phyloP scores from a whole-genome alignment of 2,888 invertebrate species.

The Watsonalla binaria region DNA sequence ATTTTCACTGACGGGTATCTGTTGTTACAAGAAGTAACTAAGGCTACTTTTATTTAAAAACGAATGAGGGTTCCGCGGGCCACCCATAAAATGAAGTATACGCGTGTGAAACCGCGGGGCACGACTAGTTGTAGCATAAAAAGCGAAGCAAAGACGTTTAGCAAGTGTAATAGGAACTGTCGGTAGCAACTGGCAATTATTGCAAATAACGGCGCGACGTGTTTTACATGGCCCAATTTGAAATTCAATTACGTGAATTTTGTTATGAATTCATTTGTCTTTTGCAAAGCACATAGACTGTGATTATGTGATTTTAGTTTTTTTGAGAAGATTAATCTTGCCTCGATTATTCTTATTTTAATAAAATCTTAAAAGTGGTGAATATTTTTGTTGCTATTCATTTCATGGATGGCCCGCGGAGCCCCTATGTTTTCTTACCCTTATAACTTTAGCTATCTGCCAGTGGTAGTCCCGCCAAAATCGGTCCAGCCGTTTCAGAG shows the following conservation, averaged over 20 bases:
- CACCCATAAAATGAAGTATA: too few relatives aligned
- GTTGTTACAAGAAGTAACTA: too few relatives aligned
- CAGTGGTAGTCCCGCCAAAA: too few relatives aligned
- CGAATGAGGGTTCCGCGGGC: too few relatives aligned
- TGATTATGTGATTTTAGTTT: neutral
- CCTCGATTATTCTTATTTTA: neutral
- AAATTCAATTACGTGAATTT: conserved; percentile 12
- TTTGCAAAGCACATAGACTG: neutral
- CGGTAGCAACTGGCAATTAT: neutral
- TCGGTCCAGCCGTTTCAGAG: too few relatives aligned
- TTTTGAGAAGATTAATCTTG: neutral
- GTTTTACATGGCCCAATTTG: conserved; percentile 9
- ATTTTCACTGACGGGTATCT: too few relatives aligned
- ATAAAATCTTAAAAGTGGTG: neutral
- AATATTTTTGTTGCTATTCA: too few relatives aligned
- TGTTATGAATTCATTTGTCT: conserved; percentile 10
- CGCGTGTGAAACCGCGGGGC: too few relatives aligned
- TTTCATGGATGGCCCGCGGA: too few relatives aligned
- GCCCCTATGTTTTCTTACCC: too few relatives aligned
- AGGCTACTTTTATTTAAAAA: too few relatives aligned
- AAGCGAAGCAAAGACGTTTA: neutral
- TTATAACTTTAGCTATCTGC: too few relatives aligned
- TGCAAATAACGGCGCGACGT: neutral
- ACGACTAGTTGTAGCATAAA: neutral
- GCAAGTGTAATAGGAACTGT: neutral